A percentile compares a stretch with the other conserved stretches of the same genome.
phyloP scores from a whole-genome alignment of 2,113 vertebrate species.

The Dolichotis patagonum region DNA sequence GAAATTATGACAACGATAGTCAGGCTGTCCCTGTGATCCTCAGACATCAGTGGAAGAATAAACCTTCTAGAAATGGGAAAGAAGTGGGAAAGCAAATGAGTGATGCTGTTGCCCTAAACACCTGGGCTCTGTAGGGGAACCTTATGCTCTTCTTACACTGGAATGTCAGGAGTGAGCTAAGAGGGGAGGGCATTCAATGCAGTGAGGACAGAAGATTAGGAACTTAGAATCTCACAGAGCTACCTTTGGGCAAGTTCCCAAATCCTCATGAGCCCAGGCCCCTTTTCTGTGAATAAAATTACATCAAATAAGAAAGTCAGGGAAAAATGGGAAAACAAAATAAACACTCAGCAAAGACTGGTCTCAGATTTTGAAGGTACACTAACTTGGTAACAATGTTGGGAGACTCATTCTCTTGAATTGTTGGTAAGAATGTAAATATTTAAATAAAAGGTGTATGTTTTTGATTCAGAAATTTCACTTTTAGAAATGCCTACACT shows the following conservation, averaged over 20 bases:
- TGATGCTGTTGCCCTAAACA: neutral
- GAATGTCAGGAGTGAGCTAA: neutral
- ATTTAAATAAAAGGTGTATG: neutral
- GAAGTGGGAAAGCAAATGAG: neutral
- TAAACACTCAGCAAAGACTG: neutral
- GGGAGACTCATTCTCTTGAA: neutral
- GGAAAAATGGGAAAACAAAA: neutral
- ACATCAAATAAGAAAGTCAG: neutral
- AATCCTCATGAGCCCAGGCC: neutral
- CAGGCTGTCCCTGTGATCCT: neutral
- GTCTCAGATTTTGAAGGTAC: neutral
- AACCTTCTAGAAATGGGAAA: neutral
- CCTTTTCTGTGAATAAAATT: neutral
- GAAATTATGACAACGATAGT: neutral
- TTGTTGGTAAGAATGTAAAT: neutral
- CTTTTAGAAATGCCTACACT: neutral
- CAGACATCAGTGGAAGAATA: neutral
- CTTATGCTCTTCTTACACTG: neutral
- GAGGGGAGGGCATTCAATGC: neutral
- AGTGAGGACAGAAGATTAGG: neutral
- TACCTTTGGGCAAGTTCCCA: neutral
- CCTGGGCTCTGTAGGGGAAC: neutral
- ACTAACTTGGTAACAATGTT: neutral
- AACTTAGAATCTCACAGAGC: neutral
- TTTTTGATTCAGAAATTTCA: conserved; percentile 7